phyloP scores from a whole-genome alignment of 1,140 invertebrate species.

The Pomacea maculata region DNA sequence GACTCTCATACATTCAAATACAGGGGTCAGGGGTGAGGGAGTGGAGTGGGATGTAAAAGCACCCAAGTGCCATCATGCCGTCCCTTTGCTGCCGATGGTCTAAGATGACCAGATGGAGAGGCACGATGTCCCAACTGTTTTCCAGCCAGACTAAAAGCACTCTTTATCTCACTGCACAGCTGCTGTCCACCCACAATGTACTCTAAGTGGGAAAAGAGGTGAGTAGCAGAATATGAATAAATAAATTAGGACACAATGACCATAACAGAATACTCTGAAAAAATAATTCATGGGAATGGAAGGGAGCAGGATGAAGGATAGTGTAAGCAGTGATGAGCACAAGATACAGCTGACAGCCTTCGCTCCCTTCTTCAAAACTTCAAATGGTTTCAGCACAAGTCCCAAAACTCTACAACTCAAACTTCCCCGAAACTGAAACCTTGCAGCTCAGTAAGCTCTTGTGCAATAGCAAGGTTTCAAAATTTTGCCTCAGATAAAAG shows the following conservation, averaged over 20 bases:
- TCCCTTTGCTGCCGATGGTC: conserved; percentile 11
- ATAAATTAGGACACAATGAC: not conserved
- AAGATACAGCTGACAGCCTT: no score
- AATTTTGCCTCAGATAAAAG: no score
- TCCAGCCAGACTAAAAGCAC: conserved; percentile 20
- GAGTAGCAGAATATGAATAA: not conserved
- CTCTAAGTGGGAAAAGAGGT: not conserved
- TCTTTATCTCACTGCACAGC: not conserved
- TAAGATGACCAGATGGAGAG: conserved; percentile 4
- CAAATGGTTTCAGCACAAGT: no score
- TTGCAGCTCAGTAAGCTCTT: no score
- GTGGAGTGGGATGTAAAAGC: not conserved
- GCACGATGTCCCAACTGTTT: conserved; percentile 12
- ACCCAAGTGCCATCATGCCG: conserved; percentile 9
- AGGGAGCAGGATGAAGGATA: not conserved
- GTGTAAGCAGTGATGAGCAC: not conserved
- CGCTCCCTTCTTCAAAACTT: no score
- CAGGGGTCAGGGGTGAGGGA: not conserved
- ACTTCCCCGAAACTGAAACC: no score
- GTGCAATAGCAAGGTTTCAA: no score
- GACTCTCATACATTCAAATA: no score
- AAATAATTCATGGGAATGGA: conserved; percentile 2
- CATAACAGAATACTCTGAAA: not conserved
- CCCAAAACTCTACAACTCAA: no score
- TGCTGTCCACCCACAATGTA: not conserved